phyloP scores from a whole-genome alignment of 2,113 vertebrate genomes.

The Smithornis capensis region DNA sequence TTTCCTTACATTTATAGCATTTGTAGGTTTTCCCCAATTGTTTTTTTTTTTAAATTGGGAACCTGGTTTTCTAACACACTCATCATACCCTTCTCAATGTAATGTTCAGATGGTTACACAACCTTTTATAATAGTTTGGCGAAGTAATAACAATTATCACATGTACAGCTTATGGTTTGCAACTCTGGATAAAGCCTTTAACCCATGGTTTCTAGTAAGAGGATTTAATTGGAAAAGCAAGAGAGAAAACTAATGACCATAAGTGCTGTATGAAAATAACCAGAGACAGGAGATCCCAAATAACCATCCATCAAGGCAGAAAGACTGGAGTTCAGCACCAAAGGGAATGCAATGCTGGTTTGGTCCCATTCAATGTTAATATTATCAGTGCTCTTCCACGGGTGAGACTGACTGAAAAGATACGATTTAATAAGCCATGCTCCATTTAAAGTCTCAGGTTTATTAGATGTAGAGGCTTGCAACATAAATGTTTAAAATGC shows the following conservation, averaged over 20 bases:
- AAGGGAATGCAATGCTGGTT: not conserved
- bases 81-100: not conserved
- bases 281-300: not conserved
- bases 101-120: not conserved
- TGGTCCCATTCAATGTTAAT: not conserved
- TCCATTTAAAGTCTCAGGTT: constrained; percentile 55
- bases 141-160: not conserved
- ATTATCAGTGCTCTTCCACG: not conserved
- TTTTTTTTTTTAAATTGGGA: not conserved
- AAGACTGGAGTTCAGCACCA: not conserved
- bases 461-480: constrained; percentile 31
- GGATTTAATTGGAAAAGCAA: constrained; percentile 34
- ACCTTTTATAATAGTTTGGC: not conserved
- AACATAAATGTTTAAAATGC: constrained; percentile 59
- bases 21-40: not conserved
- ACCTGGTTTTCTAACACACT: not conserved
- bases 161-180: not conserved
- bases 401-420: not conserved
- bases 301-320: not conserved
- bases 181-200: not conserved
- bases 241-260: constrained; percentile 19
- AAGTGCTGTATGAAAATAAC: constrained; percentile 7
- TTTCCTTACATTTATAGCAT: not conserved
- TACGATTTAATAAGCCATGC: constrained; percentile 35
- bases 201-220: not conserved